Percentiles rank a stretch among this genome's conserved stretches.
Conservation (phyloP, 2,888 invertebrate species). For the Harpalus rubripes region DNA sequence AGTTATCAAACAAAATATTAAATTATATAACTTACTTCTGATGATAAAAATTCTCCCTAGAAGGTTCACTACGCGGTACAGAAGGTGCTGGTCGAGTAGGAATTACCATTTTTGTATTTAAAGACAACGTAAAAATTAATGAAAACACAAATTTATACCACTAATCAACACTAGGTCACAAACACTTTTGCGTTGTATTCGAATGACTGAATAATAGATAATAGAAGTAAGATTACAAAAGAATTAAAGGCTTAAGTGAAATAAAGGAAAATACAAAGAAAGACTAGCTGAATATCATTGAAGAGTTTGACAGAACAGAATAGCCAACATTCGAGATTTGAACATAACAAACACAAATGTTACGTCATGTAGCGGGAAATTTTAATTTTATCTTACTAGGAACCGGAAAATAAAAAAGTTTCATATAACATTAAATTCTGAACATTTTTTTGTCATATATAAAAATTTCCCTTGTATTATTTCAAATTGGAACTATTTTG, state of each 20-base stretch:
- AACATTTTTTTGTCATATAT: too few species aligned
- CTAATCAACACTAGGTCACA: not conserved
- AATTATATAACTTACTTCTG: conserved; percentile 43
- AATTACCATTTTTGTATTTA: conserved; percentile 35
- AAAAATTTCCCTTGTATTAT: too few species aligned
- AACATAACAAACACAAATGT: not conserved
- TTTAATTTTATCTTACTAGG: too few species aligned
- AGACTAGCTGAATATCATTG: conserved; percentile 29
- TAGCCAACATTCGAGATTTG: conserved; percentile 1
- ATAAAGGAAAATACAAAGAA: conserved; percentile 27
- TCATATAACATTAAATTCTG: too few species aligned
- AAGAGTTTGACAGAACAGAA: conserved; percentile 36
- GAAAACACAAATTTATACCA: not conserved
- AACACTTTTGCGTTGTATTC: not conserved
- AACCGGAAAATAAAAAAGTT: too few species aligned
- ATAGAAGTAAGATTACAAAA: conserved; percentile 7
- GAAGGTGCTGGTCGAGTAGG: conserved; percentile 57
- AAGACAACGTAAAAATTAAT: conserved; percentile 31
- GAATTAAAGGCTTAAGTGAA: conserved; percentile 1
- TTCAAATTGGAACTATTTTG: too few species aligned
- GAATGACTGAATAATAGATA: not conserved
- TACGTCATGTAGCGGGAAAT: too few species aligned
- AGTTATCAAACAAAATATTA: conserved; percentile 5
- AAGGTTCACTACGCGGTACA: conserved; percentile 16
- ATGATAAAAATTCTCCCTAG: conserved; percentile 39